Evolutionary conservation across 2,113 vertebrate species (phyloP), one percentile per base, ranked within the genome.

Genomic region (Conger conger): DNA sequence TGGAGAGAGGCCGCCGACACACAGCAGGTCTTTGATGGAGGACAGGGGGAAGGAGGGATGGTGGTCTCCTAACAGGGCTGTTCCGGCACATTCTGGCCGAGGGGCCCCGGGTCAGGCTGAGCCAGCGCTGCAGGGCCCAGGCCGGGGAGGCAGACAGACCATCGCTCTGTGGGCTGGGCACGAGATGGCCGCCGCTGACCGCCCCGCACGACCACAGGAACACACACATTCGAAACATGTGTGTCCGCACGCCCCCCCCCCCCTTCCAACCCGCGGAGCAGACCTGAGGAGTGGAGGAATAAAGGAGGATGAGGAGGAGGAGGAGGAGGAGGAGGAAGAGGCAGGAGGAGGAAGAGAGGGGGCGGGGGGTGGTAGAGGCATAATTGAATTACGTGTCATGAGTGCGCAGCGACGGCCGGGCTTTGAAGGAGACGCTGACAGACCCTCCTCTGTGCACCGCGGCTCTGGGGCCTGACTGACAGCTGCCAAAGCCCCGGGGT

Each of bases 241-340:
- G 30, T 73, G 30, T 73, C n/a, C n/a, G n/a, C n/a, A n/a, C n/a
- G 63, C 6, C 30, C 23, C 5, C 63, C 3, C 20, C 33, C 73
- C 13, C 15, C 73, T 76, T 33, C 35, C 35, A 76, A 76, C 91
- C 83, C 87, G 83, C 88, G 27, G 87, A 92, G 92, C 92, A 91
- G 93, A 95, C 94, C 94, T 95, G 94, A 95, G 94, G 93, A 94
- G 94, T 94, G 93, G 89, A 94, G 94, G 93, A 93, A 93, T 92
- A 93, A 92, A 92, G 92, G 45, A 13, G 45, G 17, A 27, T n/a
- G 13, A 50, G 79, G 23, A 20, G 9, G 23, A 90, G 93, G 93
- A 93, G 86, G 92, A 94, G 84, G 85, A 77, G 86, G 87, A 63
- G 42, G 38, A 30, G 50, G 80, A 1, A 33, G 27, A 87, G 90